These are phyloP conservation scores for Brienomyrus brachyistius DNA, from an alignment of 2,113 vertebrate genomes.

Conservation along the genomic window DNA sequence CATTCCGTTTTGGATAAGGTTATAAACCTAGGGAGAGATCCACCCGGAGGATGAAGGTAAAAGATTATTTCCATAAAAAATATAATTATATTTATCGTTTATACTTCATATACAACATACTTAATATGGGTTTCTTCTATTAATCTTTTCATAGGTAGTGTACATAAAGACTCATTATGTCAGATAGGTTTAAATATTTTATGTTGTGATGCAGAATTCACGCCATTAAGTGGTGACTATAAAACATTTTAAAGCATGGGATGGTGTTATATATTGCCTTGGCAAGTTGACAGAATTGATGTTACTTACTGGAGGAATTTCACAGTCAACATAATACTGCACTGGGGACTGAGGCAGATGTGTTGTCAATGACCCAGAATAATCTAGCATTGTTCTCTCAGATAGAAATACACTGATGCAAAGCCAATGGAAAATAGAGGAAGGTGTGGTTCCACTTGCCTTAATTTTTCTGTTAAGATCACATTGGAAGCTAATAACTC, in stretches of 20 bases:
- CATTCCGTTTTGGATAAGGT: background rate
- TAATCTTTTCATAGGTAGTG: background rate
- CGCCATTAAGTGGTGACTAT: background rate
- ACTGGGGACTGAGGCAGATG: background rate
- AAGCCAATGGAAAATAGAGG: background rate
- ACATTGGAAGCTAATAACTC: background rate
- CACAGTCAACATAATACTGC: background rate
- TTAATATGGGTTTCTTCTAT: background rate
- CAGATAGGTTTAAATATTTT: background rate
- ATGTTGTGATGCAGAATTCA: background rate
- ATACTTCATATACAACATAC: background rate
- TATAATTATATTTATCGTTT: background rate
- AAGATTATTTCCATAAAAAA: background rate
- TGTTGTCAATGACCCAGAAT: background rate
- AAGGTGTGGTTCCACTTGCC: background rate
- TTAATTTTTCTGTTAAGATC: background rate
- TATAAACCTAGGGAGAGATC: background rate
- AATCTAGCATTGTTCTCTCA: background rate
- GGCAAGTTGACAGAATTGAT: background rate
- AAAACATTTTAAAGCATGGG: background rate
- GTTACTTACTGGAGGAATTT: conserved; percentile 1
- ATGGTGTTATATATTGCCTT: background rate
- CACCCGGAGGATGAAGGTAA: background rate
- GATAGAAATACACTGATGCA: background rate
- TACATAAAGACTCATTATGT: background rate